Base-by-base conservation (phyloP, 2,113 vertebrate genomes). In the Antechinus stuartii region DNA sequence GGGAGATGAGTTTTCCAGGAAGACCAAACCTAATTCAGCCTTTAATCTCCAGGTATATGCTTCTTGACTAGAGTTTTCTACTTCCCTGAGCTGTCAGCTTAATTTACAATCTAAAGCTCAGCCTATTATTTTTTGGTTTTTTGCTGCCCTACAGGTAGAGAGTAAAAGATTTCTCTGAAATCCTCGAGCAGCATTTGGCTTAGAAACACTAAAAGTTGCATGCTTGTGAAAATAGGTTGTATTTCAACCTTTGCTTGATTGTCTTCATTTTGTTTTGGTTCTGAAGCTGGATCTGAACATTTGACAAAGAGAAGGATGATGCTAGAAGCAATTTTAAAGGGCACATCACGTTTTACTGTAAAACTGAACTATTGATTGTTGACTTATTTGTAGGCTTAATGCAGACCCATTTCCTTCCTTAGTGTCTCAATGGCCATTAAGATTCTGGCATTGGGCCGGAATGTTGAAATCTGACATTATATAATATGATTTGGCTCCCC, bases 321-420 rank as follows among this genome's bases (percentile, higher is more conserved):
- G 92, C 96, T 97, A 97, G 94, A 95, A 91, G 94, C 97, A 96
- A 96, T 98, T 98, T 94, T 95, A 98, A 98, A 98, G 96, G 91
- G 94, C 97, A 97, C 96, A 94, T 98, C 97, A 97, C 91, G 97
- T 98, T 98, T 99, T 98, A 98, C 98, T 97, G 98, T 98, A 98
- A 98, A 98, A 97, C 97, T 97, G 95, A 95, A 97, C 91, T 98
- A 99, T 99, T 98, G 99, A 99, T 99, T 98, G 98, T 98, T 98
- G 98, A 98, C 98, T 98, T 98, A 98, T 98, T 98, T 98, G 98
- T 98, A 98, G 98, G 94, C 97, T 98, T 99, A 98, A 99, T 98
- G 98, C 97, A 98, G 96, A 97, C 93, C 97, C 98, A 98, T 99
- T 99, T 99, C 98, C 99, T 98, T 98, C 96, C 97, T 98, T 98